These are phyloP conservation scores for Aplidium turbinatum DNA, from an alignment of 23 tunicate genomes.

Conservation along the genomic window DNA sequence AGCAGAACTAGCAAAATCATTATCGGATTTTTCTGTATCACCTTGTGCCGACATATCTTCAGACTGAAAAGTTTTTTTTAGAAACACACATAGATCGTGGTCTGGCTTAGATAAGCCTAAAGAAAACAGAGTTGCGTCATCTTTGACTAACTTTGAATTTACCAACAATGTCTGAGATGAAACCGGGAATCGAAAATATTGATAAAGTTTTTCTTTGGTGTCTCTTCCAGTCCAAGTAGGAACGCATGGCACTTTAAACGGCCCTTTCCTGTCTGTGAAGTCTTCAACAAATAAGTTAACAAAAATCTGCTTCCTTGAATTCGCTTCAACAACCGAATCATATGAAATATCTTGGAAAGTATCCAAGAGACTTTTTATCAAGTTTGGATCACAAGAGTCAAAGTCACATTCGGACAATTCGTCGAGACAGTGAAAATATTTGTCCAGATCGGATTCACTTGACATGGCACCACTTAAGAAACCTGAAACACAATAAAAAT, in stretches of 20 bases:
- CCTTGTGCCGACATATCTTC: too few relatives aligned
- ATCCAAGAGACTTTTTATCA: not conserved
- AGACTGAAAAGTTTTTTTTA: too few relatives aligned
- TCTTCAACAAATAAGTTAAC: slow-evolving; percentile 12
- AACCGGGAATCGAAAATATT: slow-evolving; percentile 16
- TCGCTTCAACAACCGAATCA: not conserved
- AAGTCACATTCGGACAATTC: not conserved
- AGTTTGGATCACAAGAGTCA: not conserved
- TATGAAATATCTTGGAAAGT: not conserved
- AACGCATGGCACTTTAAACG: slow-evolving; percentile 20
- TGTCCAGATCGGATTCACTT: too few relatives aligned
- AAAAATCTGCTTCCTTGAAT: not conserved
- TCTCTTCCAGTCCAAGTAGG: slow-evolving; percentile 11
- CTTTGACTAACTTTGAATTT: not conserved
- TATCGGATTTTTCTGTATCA: too few relatives aligned
- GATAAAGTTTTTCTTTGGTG: slow-evolving; percentile 6
- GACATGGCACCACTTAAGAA: too few relatives aligned
- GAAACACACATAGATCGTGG: too few relatives aligned
- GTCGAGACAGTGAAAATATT: not conserved
- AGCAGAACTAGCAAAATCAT: too few relatives aligned
- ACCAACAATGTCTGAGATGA: slow-evolving; percentile 1
- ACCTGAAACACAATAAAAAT: too few relatives aligned
- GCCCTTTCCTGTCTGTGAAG: not conserved
- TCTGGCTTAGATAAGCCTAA: too few relatives aligned
- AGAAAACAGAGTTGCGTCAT: slow-evolving; percentile 11